A percentile compares a stretch with the other conserved stretches of the same genome.
Evolutionary conservation across 2,888 invertebrate species (phyloP).

Genomic region (Himalopsyche japonica): DNA sequence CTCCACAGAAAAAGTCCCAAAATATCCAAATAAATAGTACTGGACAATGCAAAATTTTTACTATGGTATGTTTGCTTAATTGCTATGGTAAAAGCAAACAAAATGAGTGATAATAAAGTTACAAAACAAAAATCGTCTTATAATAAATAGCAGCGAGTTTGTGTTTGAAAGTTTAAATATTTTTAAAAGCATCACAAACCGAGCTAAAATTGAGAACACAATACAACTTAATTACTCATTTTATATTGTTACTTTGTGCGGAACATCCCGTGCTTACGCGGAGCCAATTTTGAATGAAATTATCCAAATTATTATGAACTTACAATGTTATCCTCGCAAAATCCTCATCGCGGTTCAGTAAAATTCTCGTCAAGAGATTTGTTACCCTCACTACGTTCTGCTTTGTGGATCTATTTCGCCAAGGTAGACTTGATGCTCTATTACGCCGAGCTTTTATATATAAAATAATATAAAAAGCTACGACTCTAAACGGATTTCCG

Average conservation of each 20-base stretch:
- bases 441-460: background rate
- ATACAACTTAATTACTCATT: background rate
- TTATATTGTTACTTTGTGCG: background rate
- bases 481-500: background rate
- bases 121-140: too few relatives aligned
- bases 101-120: too few relatives aligned
- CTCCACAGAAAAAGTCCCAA: too few relatives aligned
- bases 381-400: conserved; percentile 21
- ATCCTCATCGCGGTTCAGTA: background rate
- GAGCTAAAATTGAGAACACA: background rate
- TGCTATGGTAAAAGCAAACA: too few relatives aligned
- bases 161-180: too few relatives aligned
- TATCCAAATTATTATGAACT: background rate
- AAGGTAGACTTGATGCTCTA: background rate
- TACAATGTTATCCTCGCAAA: background rate
- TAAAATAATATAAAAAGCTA: background rate
- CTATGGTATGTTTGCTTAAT: too few relatives aligned
- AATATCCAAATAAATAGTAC: too few relatives aligned
- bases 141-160: too few relatives aligned
- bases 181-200: too few relatives aligned
- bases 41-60: too few relatives aligned
- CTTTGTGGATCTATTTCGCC: background rate
- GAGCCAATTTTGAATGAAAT: background rate
- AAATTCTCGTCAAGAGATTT: conserved; percentile 21
- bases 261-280: background rate